phyloP scores from a whole-genome alignment of 35 echinoderm and acorn worm genomes.

The Ophioderma brevispina region DNA sequence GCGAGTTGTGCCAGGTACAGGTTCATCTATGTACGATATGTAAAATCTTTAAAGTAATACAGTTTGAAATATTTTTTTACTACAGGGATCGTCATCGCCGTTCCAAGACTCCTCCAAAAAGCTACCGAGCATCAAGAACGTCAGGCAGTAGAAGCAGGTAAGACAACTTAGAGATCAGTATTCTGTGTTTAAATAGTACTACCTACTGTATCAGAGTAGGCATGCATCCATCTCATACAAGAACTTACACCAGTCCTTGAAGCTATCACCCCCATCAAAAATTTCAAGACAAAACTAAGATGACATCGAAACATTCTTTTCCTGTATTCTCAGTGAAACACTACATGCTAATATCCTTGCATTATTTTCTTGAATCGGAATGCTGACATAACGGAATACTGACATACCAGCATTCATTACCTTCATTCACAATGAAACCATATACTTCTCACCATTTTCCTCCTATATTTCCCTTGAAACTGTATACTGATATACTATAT shows the following conservation, averaged over 20 bases:
- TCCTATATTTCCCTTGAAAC: neutral
- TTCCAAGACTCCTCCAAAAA: constrained; percentile 71
- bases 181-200: neutral
- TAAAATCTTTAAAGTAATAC: neutral
- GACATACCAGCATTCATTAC: neutral
- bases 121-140: constrained; percentile 65
- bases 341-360: neutral
- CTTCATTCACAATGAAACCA: neutral
- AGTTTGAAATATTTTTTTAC: neutral
- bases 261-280: neutral
- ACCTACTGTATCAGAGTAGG: neutral
- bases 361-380: neutral
- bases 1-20: no score
- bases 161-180: neutral
- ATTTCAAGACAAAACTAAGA: no score
- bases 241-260: neutral
- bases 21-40: neutral
- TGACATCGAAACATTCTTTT: neutral
- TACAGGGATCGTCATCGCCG: constrained; percentile 61
- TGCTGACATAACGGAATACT: neutral
- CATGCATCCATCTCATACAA: neutral
- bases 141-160: constrained; percentile 68
- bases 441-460: neutral
- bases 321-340: neutral
- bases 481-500: neutral